Conservation (phyloP, 2,888 invertebrate species). For the Melipona beecheii region DNA sequence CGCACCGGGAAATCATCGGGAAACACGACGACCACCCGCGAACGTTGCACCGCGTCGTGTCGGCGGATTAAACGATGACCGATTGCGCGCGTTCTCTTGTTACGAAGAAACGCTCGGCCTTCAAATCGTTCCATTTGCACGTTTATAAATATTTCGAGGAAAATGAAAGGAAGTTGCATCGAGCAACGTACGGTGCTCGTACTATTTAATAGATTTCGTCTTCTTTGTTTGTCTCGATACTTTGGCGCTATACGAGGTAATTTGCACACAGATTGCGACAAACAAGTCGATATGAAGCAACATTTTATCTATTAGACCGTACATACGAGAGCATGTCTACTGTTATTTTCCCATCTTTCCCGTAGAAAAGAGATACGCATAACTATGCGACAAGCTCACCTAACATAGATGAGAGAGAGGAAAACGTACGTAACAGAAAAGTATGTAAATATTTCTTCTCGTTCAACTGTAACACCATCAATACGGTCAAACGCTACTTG, state of each 20-base stretch:
- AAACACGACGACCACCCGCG: slow-evolving; percentile 4
- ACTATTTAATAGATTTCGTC: no score
- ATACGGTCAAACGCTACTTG: background rate
- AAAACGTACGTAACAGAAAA: background rate
- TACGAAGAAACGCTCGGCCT: no score
- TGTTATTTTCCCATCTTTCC: background rate
- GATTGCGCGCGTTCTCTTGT: no score
- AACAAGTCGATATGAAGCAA: background rate
- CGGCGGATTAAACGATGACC: slow-evolving; percentile 8
- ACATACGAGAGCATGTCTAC: background rate
- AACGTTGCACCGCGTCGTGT: background rate
- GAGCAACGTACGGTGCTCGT: no score
- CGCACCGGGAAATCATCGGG: background rate
- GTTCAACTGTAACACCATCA: background rate
- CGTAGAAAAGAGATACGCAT: background rate
- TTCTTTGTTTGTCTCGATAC: background rate
- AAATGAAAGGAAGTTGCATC: no score
- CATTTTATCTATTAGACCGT: background rate
- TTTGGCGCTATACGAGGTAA: background rate
- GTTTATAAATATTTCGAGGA: no score
- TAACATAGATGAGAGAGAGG: background rate
- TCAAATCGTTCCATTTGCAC: no score
- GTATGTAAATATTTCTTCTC: background rate
- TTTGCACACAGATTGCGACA: background rate
- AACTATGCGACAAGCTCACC: background rate